Percentiles rank a stretch among this genome's conserved stretches.
Evolutionary conservation across 2,888 invertebrate genomes (phyloP).

Genomic region (Sarcophaga variegata): DNA sequence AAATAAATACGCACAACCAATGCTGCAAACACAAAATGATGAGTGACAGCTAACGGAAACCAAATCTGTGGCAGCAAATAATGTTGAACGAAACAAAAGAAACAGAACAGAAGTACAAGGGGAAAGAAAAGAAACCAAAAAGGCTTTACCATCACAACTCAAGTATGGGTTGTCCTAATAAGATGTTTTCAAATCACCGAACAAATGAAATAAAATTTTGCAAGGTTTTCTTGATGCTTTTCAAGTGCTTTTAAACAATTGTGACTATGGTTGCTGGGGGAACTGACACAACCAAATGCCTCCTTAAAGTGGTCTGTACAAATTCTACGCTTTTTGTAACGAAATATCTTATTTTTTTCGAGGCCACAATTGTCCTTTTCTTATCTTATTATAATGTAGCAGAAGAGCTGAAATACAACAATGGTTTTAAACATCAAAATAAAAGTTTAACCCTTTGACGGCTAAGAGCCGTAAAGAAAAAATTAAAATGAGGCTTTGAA

Average conservation of each 20-base stretch:
- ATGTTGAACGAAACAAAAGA: neutral
- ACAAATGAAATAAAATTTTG: neutral
- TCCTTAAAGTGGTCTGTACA: neutral
- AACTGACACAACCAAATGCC: neutral
- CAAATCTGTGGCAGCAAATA: neutral
- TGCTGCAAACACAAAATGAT: slow-evolving; percentile 17
- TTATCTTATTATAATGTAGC: no score
- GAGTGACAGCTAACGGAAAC: slow-evolving; percentile 49
- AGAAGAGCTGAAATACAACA: no score
- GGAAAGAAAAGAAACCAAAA: neutral
- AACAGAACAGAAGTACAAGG: neutral
- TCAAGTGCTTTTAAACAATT: neutral
- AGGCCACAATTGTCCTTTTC: no score
- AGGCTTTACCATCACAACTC: neutral
- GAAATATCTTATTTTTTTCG: no score
- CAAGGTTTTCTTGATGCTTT: neutral
- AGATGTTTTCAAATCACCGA: neutral
- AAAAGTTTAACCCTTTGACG: no score
- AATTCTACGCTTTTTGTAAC: neutral
- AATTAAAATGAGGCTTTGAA: no score
- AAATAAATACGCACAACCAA: neutral
- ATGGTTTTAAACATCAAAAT: no score
- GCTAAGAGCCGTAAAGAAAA: no score
- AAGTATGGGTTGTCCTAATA: neutral
- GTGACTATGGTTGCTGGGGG: no score